These are phyloP conservation scores for Pocota personata DNA, from an alignment of 2,888 invertebrate species.

Conservation along the genomic window DNA sequence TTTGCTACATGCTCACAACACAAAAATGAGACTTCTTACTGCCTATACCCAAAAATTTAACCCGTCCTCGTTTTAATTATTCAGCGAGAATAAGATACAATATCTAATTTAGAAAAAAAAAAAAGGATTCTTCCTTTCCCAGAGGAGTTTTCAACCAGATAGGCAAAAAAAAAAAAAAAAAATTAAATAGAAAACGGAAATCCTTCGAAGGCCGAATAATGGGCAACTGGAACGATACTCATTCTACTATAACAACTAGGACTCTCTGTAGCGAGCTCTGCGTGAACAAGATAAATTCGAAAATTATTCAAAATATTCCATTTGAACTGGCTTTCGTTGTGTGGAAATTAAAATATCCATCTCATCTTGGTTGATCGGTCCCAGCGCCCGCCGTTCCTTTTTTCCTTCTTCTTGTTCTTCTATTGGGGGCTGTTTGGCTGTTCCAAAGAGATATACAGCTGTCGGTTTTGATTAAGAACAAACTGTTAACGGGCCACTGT, in stretches of 20 bases:
- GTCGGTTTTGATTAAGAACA: conserved; percentile 66
- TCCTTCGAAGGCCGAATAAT: conserved; percentile 28
- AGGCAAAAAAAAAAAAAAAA: background rate
- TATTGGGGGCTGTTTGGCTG: background rate
- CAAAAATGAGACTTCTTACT: no score
- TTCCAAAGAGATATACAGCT: conserved; percentile 35
- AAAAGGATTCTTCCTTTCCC: conserved; percentile 44
- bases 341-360: conserved; percentile 60
- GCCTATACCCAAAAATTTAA: conserved; percentile 33
- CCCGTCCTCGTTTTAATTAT: conserved; percentile 58
- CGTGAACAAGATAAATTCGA: conserved; percentile 60
- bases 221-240: conserved; percentile 32
- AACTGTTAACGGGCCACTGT: conserved; percentile 57
- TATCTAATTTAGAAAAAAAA: conserved; percentile 24
- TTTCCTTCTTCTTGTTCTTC: background rate
- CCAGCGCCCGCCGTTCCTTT: background rate
- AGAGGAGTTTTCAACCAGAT: background rate
- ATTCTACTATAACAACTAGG: background rate
- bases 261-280: background rate
- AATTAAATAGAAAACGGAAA: conserved; percentile 36
- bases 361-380: background rate
- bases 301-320: conserved; percentile 69
- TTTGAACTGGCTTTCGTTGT: conserved; percentile 14
- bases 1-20: background rate
- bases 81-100: conserved; percentile 54